Evolutionary conservation across 2,888 invertebrate species (phyloP).

Genomic region (Petrolisthes manimaculis): DNA sequence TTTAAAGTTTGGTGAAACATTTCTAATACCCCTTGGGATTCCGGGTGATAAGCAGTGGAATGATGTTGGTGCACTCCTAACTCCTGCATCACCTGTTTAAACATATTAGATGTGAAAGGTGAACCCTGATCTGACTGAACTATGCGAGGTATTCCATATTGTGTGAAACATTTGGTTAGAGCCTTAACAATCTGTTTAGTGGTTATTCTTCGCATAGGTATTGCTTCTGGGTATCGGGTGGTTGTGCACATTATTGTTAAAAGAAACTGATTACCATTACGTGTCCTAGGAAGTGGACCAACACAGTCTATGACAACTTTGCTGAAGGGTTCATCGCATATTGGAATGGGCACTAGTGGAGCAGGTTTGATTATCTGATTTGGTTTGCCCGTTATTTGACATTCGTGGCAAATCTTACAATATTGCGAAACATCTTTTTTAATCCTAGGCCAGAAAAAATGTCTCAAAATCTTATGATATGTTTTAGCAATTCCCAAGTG

Average conservation of each 20-base stretch:
- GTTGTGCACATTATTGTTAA: conserved; percentile 17
- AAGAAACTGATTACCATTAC: neutral
- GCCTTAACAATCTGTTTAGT: conserved; percentile 25
- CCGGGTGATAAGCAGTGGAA: neutral
- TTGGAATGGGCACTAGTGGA: neutral
- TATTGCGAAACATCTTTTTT: conserved; percentile 19
- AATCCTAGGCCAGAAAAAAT: conserved; percentile 10
- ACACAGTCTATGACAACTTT: conserved; percentile 25
- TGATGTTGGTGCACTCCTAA: neutral
- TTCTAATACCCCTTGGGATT: conserved; percentile 25
- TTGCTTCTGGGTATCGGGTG: conserved; percentile 27
- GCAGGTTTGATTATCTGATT: neutral
- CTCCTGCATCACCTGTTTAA: conserved; percentile 19
- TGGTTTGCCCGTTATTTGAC: conserved; percentile 23
- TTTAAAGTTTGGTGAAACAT: conserved; percentile 16
- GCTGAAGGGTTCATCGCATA: neutral
- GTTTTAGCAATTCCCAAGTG: conserved; percentile 19
- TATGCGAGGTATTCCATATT: neutral
- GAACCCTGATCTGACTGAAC: conserved; percentile 34
- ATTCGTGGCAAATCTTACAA: conserved; percentile 5
- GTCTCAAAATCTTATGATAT: neutral
- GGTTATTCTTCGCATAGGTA: neutral
- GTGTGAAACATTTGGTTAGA: conserved; percentile 13
- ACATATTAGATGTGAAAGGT: conserved; percentile 17
- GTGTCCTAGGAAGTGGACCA: neutral